Base-by-base conservation (phyloP, 2,113 vertebrate genomes). In the Maccullochella peelii region DNA sequence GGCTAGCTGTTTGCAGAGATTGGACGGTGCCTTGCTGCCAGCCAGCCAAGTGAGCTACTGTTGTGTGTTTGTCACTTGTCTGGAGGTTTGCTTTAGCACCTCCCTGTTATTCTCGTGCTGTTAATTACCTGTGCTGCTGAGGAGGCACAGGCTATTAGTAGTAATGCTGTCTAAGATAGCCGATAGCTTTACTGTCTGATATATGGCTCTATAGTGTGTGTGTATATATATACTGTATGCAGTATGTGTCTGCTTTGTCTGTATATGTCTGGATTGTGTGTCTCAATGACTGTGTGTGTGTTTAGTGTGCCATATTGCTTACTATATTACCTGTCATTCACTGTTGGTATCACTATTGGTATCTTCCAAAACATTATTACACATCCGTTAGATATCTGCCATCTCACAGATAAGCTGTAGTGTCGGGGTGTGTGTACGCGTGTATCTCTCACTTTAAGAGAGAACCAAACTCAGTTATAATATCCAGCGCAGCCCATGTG, bases 81-180 rank as follows among this genome's bases (percentile, higher is more conserved):
- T 87, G 58, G 30, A 33, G 15, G 81, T 89, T 66, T 65, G 67
- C 82, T 78, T 75, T 65, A 58, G 67, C 82, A 73, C 72, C 67
- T 76, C 86, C 54, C 85, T 90, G 84, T 90, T 93, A 88, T 89
- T 92, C 82, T 80, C 63, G 27, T 6, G 6, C 71, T 81, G 76
- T 91, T 91, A 91, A 93, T 93, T 89, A 93, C 85, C 86, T 80
- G 89, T 91, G 86, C 63, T 91, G 91, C 89, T 88, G 91, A 92
- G 84, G 73, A 88, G 80, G 89, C 87, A 88, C 65, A 12, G 27
- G 69, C 80, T 79, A 77, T 91, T 85, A 82, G 85, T 7, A 55
- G 77, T 88, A 91, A 92, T 90, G 88, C 88, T 92, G 90, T 82
- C 86, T 92, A 83, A 91, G 86, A 85, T 83, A 67, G 62, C 54